phyloP scores from a whole-genome alignment of 2,113 vertebrate species.

The Triplophysa tibetana region DNA sequence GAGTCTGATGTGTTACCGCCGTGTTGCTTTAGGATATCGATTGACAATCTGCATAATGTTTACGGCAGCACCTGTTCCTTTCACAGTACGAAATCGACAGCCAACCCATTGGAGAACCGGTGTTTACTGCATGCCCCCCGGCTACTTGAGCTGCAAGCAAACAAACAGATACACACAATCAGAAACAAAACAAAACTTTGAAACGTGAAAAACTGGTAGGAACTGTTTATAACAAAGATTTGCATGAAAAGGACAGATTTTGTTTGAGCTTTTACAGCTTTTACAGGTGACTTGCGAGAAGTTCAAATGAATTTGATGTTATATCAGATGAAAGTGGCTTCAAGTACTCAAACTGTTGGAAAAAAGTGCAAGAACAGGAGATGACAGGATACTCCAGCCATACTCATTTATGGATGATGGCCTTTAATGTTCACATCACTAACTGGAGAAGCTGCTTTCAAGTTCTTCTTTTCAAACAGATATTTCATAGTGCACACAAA shows the following conservation, averaged over 20 bases:
- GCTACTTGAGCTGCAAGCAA: slow-evolving; percentile 52
- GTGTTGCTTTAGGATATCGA: slow-evolving; percentile 64
- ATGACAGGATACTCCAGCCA: slow-evolving; percentile 68
- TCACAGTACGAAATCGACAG: slow-evolving; percentile 64
- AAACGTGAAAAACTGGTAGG: neutral
- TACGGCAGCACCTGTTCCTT: slow-evolving; percentile 59
- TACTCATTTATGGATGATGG: slow-evolving; percentile 75
- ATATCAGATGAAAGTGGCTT: slow-evolving; percentile 66
- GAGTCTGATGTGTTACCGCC: slow-evolving; percentile 35
- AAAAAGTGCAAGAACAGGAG: slow-evolving; percentile 61
- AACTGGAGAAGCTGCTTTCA: slow-evolving; percentile 65
- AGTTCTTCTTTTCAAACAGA: too few species aligned
- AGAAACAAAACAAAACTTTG: neutral
- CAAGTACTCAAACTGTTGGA: slow-evolving; percentile 59
- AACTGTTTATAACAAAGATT: slow-evolving; percentile 4
- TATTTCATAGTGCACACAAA: neutral
- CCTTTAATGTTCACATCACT: slow-evolving; percentile 72
- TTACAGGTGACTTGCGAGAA: slow-evolving; percentile 55
- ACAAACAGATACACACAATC: slow-evolving; percentile 6
- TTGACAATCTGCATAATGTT: slow-evolving; percentile 66
- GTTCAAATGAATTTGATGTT: slow-evolving; percentile 53
- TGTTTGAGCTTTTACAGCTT: slow-evolving; percentile 27
- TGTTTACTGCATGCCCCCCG: slow-evolving; percentile 65
- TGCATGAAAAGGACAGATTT: neutral
- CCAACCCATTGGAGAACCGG: slow-evolving; percentile 61